phyloP scores from a whole-genome alignment of 2,797 vertebrate genomes.

The Semotilus atromaculatus region DNA sequence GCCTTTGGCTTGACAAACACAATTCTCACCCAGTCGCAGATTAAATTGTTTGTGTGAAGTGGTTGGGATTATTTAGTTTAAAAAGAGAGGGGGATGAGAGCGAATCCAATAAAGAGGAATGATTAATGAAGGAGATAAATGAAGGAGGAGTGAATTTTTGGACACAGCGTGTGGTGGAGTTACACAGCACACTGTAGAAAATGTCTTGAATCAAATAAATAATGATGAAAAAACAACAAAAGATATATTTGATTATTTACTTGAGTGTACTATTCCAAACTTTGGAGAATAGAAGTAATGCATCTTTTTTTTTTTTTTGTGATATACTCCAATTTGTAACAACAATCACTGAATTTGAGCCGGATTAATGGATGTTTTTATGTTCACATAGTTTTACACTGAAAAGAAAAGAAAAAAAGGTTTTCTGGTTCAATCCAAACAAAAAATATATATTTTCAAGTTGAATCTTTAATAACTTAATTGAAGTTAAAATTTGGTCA shows the following conservation, averaged over 20 bases:
- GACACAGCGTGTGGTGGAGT: not conserved
- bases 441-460: not conserved
- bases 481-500: not conserved
- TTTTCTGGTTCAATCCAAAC: not conserved
- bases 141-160: constrained; percentile 16
- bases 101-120: constrained; percentile 58
- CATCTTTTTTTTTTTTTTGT: not conserved
- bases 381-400: not conserved
- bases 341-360: not conserved
- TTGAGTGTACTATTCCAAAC: not conserved
- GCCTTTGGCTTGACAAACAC: constrained; percentile 59
- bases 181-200: constrained; percentile 27
- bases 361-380: not conserved
- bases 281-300: not conserved
- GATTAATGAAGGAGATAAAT: constrained; percentile 38
- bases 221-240: not conserved
- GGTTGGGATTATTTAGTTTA: constrained; percentile 69
- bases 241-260: not conserved
- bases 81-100: constrained; percentile 50
- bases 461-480: too few species aligned
- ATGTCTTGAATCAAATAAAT: not conserved
- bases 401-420: not conserved
- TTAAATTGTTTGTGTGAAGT: constrained; percentile 69
- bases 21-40: constrained; percentile 68
- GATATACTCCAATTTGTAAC: not conserved